Base-by-base conservation (phyloP, 2,797 vertebrate species). In the Psittacula derbiana region DNA sequence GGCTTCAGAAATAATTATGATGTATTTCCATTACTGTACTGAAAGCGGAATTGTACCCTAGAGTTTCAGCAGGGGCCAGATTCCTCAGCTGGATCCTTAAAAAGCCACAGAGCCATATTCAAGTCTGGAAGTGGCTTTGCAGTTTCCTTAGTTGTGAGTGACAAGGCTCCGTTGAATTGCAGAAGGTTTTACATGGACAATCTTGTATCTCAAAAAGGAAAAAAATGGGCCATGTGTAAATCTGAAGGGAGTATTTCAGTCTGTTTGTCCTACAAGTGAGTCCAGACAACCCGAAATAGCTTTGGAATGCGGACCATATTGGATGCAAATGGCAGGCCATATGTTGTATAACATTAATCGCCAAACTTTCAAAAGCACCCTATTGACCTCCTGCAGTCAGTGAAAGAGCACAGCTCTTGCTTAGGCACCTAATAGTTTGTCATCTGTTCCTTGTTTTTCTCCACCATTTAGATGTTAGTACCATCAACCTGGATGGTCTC, bases 311-410 rank as follows among this genome's bases (percentile, higher is more conserved):
- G 60, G 84, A 85, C 70, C 80, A 92, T 88, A 94, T 67, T 94
- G 94, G 75, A 83, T 66, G 75, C 91, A 92, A 94, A 95, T 87
- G 85, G 49, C 41, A 94, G 69, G 52, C 91, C 89, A 64, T 93
- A 91, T 92, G 87, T 92, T 96, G 91, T 88, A 33, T 31, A 88
- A 46, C 87, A 65, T 88, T 88, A 78, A 92, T 88, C 83, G 75
- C 75, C 75, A 92, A 83, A 92, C 90, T 92, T 91, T 67, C 64
- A 30, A 73, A 80, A 88, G 85, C 71, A 76, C 27, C 80, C 65
- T 74, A 13, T 47, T 91, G 91, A 86, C 79, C 75, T 93, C 74
- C 50, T 88, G 62, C 36, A 92, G 72, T 55, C 69, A 92, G 71
- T 47, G 67, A 73, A 47, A 90, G 94, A 80, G 50, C 79, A 57